Conservation (phyloP, 1,140 invertebrate genomes). For the Philopotamus ludificatus region DNA sequence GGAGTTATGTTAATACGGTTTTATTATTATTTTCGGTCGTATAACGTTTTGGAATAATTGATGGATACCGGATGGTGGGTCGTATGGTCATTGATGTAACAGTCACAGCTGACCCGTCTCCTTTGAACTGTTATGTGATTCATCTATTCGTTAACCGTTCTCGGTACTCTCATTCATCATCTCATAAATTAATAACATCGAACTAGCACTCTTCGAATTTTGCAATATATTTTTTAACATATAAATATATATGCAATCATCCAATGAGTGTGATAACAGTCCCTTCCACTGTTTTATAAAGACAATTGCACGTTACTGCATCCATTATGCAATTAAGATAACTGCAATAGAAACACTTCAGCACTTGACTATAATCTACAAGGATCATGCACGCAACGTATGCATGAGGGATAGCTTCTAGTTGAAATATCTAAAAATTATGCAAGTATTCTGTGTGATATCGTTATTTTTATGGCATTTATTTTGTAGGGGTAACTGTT, state of each 20-base stretch:
- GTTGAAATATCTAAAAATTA: too few species aligned
- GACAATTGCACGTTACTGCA: slow-evolving; percentile 3
- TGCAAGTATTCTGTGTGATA: too few species aligned
- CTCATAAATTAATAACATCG: too few species aligned
- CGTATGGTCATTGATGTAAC: not conserved
- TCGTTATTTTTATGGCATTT: too few species aligned
- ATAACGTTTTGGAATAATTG: too few species aligned
- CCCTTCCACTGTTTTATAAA: not conserved
- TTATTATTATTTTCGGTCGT: too few species aligned
- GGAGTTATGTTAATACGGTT: too few species aligned
- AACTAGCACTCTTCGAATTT: not conserved
- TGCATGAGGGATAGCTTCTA: too few species aligned
- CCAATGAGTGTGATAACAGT: not conserved
- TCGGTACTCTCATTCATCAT: too few species aligned
- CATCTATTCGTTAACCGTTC: not conserved
- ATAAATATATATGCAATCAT: not conserved
- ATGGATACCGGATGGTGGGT: not conserved
- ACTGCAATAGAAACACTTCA: slow-evolving; percentile 21
- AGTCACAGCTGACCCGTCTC: slow-evolving; percentile 10
- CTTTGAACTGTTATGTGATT: slow-evolving; percentile 9
- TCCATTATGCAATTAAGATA: slow-evolving; percentile 31
- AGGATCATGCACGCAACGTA: not conserved
- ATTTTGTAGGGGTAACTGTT: too few species aligned
- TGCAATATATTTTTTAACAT: not conserved
- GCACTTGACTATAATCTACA: slow-evolving; percentile 4